Percentiles rank a stretch among this genome's conserved stretches.
Conservation (phyloP, 2,113 vertebrate genomes). For the Corythoichthys intestinalis region DNA sequence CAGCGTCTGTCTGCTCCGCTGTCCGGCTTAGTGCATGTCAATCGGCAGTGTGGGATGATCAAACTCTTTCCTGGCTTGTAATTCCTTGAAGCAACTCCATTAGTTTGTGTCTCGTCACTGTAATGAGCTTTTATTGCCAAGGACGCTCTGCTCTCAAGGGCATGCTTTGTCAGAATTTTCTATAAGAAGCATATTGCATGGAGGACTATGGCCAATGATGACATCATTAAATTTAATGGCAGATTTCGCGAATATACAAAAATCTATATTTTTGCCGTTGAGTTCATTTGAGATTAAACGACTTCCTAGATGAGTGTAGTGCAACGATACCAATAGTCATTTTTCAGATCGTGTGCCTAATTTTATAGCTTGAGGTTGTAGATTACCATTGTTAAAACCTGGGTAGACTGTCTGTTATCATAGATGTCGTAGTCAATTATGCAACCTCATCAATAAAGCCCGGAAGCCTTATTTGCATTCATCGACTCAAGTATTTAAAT, state of each 20-base stretch:
- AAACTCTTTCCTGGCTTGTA: constrained; percentile 43
- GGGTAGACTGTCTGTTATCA: background rate
- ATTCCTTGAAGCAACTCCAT: constrained; percentile 35
- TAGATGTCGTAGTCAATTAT: constrained; percentile 7
- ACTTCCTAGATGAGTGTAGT: background rate
- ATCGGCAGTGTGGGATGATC: constrained; percentile 16
- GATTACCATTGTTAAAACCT: background rate
- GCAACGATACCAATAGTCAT: background rate
- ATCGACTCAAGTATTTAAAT: constrained; percentile 1
- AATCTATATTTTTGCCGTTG: background rate
- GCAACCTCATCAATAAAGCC: constrained; percentile 10
- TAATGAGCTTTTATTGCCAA: background rate
- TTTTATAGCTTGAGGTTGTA: background rate
- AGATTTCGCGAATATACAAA: background rate
- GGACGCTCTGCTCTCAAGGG: background rate
- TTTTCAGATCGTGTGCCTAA: background rate
- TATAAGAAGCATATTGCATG: background rate
- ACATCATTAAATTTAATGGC: background rate
- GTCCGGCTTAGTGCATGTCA: constrained; percentile 33
- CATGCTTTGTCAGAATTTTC: background rate
- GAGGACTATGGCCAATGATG: background rate
- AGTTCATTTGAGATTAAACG: background rate
- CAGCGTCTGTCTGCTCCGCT: constrained; percentile 28
- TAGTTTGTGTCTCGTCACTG: constrained; percentile 12
- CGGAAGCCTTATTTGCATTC: background rate